Evolutionary conservation across 53 echinoderm and acorn worm species (phyloP), one percentile per base, ranked within the genome.

Genomic region (Pentamera pediparva): DNA sequence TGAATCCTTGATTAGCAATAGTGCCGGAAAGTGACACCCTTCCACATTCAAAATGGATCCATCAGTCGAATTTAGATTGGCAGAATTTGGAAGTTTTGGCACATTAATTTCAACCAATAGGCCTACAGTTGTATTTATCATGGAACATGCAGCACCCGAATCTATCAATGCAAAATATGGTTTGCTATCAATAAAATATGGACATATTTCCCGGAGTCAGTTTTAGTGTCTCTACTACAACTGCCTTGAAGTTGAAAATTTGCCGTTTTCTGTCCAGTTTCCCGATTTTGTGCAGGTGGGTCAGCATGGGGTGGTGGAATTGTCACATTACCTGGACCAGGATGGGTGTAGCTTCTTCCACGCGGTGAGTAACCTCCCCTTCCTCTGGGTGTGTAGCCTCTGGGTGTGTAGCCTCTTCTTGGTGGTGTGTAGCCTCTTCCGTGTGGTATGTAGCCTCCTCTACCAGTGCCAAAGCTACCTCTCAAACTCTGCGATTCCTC

Each of bases 201-300:
- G 28, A 65, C 43, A 65, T 65, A 65, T 65, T 65, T 65, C 39
- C 65, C 65, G 43, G 26, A 18, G 39, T 63, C 64, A 4, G 25
- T 3, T 37, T 63, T 63, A 7, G 3, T 37, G 13, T 63, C 22
- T n/a, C 19, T 37, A 37, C 19, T 21, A 64, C 24, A 56, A 56
- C 57, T 56, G 32, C 57, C 57, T 56, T 56, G 57, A 0, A 56
- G 25, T 56, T 56, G 56, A 3, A 18, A 6, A 34, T 4, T 8
- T 35, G 62, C 32, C 3, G 27, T 37, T 6, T 37, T 15, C 59
- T 9, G 59, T 17, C 3, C 4, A 29, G 5, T 29, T 25, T 29
- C 6, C 5, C 2, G 3, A 50, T 22, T 4, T 19, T 50, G 18
- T 50, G 18, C n/a, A 2, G 18, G 50, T 4, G 22, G 50, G 50